Conservation (phyloP, 2,113 vertebrate species). For the Origma solitaria region DNA sequence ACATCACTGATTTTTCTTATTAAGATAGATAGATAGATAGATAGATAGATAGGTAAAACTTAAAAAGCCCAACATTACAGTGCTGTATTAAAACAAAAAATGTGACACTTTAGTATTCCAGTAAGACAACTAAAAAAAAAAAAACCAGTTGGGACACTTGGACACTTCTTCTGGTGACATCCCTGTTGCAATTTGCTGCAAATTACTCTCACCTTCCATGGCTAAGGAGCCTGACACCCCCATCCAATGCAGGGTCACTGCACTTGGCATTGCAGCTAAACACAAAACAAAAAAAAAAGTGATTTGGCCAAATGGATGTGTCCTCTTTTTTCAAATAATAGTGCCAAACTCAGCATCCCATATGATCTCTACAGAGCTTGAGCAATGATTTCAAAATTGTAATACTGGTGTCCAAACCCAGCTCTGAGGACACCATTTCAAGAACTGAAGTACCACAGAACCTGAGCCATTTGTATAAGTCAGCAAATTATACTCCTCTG, state of each 20-base stretch:
- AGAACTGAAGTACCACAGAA: background rate
- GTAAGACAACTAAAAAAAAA: background rate
- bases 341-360: background rate
- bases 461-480: background rate
- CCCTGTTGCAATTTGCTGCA: background rate
- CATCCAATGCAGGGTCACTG: background rate
- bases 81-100: background rate
- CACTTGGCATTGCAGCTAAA: background rate
- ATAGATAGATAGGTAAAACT: no score
- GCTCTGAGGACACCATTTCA: background rate
- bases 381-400: background rate
- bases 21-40: no score
- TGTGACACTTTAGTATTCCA: background rate
- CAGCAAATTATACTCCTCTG: background rate
- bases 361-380: background rate
- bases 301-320: background rate
- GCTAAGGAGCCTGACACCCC: background rate
- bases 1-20: background rate
- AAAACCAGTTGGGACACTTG: background rate
- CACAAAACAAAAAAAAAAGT: no score
- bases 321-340: background rate
- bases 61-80: rapidly evolving
- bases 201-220: no score
- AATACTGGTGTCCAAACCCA: background rate
- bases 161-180: background rate